phyloP scores from a whole-genome alignment of 2,797 vertebrate genomes.

The Adrianichthys oophorus region DNA sequence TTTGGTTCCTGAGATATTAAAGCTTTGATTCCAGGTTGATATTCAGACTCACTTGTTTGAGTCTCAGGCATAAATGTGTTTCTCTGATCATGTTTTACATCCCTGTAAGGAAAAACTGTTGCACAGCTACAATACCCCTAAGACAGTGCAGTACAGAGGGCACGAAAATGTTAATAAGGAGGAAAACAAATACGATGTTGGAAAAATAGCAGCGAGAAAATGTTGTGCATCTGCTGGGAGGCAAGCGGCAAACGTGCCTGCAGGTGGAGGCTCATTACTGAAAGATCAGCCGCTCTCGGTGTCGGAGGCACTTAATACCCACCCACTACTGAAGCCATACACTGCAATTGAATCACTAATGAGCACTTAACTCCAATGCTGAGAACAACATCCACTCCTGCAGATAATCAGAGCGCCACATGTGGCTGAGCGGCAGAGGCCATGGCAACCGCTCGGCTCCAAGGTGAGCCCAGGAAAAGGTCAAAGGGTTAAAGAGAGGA shows the following conservation, averaged over 20 bases:
- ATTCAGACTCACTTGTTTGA: too few species aligned
- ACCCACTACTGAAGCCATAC: constrained; percentile 43
- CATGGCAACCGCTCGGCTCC: constrained; percentile 38
- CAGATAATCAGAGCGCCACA: constrained; percentile 36
- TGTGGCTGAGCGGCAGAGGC: constrained; percentile 30
- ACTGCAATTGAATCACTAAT: constrained; percentile 48
- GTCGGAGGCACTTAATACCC: constrained; percentile 46
- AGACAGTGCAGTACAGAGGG: not conserved
- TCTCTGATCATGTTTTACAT: too few species aligned
- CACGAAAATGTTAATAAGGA: not conserved
- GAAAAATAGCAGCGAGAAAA: not conserved
- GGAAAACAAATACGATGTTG: not conserved
- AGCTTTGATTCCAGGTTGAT: too few species aligned
- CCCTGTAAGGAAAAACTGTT: too few species aligned
- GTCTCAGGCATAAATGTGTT: too few species aligned
- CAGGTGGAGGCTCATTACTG: constrained; percentile 35
- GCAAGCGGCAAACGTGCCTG: constrained; percentile 12
- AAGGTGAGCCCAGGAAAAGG: constrained; percentile 15
- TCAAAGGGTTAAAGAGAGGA: constrained; percentile 4
- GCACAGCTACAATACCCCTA: not conserved
- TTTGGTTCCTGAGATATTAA: too few species aligned
- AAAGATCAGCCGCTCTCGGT: constrained; percentile 25
- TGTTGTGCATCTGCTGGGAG: constrained; percentile 2
- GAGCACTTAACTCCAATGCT: constrained; percentile 45
- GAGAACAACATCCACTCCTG: constrained; percentile 41